Percentiles rank a stretch among this genome's conserved stretches.
phyloP scores from a whole-genome alignment of 1,140 invertebrate species.

The Penaeus japonicus region DNA sequence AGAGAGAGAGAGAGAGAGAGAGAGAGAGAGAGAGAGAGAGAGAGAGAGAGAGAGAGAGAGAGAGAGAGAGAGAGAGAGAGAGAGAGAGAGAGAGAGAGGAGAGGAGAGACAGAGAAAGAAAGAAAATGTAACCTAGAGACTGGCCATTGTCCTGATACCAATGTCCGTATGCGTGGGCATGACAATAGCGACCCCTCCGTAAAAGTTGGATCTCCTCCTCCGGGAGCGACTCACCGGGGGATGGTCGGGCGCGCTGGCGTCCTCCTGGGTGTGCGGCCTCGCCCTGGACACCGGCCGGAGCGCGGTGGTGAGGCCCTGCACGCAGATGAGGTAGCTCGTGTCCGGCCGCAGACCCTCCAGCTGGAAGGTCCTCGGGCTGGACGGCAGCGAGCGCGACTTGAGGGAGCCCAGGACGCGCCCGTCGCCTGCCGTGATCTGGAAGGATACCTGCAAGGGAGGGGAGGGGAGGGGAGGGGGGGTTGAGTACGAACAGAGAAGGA shows the following conservation, averaged over 20 bases:
- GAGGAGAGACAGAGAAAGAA: no score
- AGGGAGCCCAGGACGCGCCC: slow-evolving; percentile 24
- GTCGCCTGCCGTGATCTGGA: slow-evolving; percentile 34
- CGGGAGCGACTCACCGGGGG: not conserved
- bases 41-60: no score
- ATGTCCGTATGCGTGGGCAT: no score
- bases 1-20: no score
- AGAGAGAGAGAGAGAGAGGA: no score
- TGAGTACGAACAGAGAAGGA: not conserved
- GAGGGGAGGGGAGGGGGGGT: no score
- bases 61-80: no score
- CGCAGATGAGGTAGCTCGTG: slow-evolving; percentile 83
- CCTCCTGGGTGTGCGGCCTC: slow-evolving; percentile 40
- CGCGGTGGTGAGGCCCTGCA: slow-evolving; percentile 81
- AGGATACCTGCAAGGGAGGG: slow-evolving; percentile 7
- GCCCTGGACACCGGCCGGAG: slow-evolving; percentile 59
- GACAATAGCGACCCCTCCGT: no score
- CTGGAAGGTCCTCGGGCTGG: slow-evolving; percentile 72
- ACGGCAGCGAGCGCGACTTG: slow-evolving; percentile 56
- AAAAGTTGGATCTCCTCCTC: not conserved
- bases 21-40: no score
- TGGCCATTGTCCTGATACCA: no score
- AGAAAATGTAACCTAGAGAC: no score
- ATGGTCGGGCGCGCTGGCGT: not conserved
- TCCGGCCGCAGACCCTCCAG: slow-evolving; percentile 77